Evolutionary conservation across 2,113 vertebrate genomes (phyloP).

Genomic region (Malaclemys terrapin): DNA sequence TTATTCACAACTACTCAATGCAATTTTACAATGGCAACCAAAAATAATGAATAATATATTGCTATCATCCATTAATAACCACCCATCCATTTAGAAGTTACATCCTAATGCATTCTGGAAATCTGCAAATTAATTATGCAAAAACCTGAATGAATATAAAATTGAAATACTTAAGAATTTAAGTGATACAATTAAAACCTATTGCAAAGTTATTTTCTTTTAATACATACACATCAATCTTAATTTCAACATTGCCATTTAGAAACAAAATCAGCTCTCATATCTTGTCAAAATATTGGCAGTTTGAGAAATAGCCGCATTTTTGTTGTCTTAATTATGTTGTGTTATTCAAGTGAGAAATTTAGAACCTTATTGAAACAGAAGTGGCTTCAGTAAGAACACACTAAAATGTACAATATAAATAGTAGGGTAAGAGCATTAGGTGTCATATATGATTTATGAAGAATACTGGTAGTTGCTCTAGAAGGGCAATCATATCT

Average conservation of each 20-base stretch:
- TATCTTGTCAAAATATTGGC: constrained; percentile 32
- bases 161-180: constrained; percentile 70
- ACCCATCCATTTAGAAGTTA: constrained; percentile 66
- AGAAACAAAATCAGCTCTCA: constrained; percentile 34
- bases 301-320: neutral
- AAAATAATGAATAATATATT: constrained; percentile 79
- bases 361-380: neutral
- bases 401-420: neutral
- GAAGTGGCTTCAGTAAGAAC: neutral
- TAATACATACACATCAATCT: constrained; percentile 54
- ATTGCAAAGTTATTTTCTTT: constrained; percentile 65
- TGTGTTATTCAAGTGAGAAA: neutral
- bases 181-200: constrained; percentile 73
- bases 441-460: neutral
- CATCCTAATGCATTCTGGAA: constrained; percentile 63
- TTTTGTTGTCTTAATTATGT: neutral
- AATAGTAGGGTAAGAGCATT: neutral
- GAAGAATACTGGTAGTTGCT: neutral
- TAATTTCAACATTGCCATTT: constrained; percentile 48
- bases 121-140: constrained; percentile 77
- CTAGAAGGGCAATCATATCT: neutral
- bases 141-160: constrained; percentile 67
- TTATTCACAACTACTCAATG: constrained; percentile 19
- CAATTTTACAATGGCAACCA: constrained; percentile 69
- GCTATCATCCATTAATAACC: constrained; percentile 72